Conservation (phyloP, 2,888 invertebrate species). For the Furcula furcula region DNA sequence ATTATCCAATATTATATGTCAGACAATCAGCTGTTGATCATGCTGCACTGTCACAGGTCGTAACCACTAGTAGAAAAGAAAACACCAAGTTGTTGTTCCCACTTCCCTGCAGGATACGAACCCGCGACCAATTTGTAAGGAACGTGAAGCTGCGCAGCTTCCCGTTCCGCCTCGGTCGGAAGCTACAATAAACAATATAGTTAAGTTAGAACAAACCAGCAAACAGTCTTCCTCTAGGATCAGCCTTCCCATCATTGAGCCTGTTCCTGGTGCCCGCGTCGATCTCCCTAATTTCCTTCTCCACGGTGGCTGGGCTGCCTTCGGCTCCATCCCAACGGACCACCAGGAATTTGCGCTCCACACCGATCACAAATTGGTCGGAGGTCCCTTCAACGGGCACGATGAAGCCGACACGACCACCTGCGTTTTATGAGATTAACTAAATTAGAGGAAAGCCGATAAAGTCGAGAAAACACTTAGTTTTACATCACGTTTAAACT, state of each 20-base stretch:
- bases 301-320: slow-evolving; percentile 62
- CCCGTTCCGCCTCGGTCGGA: not conserved
- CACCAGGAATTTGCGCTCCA: slow-evolving; percentile 81
- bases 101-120: no score
- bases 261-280: slow-evolving; percentile 81
- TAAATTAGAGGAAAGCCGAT: no score
- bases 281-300: slow-evolving; percentile 78
- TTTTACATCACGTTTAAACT: no score
- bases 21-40: no score
- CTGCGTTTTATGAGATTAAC: no score
- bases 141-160: not conserved
- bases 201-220: slow-evolving; percentile 70
- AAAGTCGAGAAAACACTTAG: no score
- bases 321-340: slow-evolving; percentile 86
- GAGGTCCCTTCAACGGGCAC: slow-evolving; percentile 83
- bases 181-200: no score
- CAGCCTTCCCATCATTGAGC: slow-evolving; percentile 90
- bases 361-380: slow-evolving; percentile 84
- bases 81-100: no score
- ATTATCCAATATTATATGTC: no score
- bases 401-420: slow-evolving; percentile 77
- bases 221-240: slow-evolving; percentile 87
- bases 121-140: no score
- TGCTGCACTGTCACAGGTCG: no score
- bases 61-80: no score